Base-by-base conservation (phyloP, 2,113 vertebrate genomes). In the Camelus dromedarius region DNA sequence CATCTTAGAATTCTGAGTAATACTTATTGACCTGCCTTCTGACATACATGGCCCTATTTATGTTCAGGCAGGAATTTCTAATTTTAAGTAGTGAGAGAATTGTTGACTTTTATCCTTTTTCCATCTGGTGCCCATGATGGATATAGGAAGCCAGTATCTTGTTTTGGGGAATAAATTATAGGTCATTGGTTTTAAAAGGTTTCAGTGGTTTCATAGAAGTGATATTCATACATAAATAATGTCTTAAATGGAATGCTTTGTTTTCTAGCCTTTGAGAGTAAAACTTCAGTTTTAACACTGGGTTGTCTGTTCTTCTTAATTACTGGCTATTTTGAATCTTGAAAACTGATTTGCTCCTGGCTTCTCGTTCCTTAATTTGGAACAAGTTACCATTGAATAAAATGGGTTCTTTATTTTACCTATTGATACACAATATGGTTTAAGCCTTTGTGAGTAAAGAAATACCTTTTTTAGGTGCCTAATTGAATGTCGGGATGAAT, bases 401-500 rank as follows among this genome's bases (percentile, higher is more conserved):
- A 85, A n/a, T 20, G 4, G 24, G 30, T 5, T 35, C 22, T 93
- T 92, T 91, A 14, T 91, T 83, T 95, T 86, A 66, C 30, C 32
- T 42, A 42, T 42, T 94, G 52, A 79, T 93, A 46, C 8, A 50
- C 11, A 46, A n/a, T 80, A 38, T 82, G 19, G 16, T 70, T 70
- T 96, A 52, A 80, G 10, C 13, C 28, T 77, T 98, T 99, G 98
- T 99, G 66, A 98, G 98, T 98, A 88, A 91, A 89, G 24, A 98
- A 77, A 24, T 66, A 30, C 58, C 50, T 96, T 58, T 97, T 96
- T 92, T 94, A 99, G 99, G 98, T 99, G 99, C 99, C 98, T 99
- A 97, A 99, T 99, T 12, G 99, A 99, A 96, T 99, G 99, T 96
- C 98, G 99, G 50, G 99, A 99, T 32, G 99, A 99, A 97, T 99